Evolutionary conservation across 2,888 invertebrate genomes (phyloP).

Genomic region (Eupithecia subumbrata): DNA sequence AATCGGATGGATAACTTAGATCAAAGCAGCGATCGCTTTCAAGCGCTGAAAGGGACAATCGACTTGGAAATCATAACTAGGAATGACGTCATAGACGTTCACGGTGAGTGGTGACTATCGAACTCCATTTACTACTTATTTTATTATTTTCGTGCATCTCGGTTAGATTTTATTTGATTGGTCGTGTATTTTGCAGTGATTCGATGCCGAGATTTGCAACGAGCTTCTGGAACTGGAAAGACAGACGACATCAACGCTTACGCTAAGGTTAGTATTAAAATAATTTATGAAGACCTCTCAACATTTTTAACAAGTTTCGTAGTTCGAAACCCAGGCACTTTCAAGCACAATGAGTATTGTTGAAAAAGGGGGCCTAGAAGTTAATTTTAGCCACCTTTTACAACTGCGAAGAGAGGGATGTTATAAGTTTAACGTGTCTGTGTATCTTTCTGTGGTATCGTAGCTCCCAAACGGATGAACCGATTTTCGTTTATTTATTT

Average conservation of each 20-base stretch:
- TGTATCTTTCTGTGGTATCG: too few relatives aligned
- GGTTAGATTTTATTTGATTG: slow-evolving; percentile 14
- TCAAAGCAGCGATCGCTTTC: slow-evolving; percentile 67
- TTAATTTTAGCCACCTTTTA: background rate
- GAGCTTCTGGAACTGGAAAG: slow-evolving; percentile 87
- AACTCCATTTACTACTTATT: slow-evolving; percentile 34
- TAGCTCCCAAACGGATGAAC: too few relatives aligned
- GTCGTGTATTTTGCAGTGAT: slow-evolving; percentile 85
- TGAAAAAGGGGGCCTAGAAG: background rate
- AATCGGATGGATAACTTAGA: slow-evolving; percentile 63
- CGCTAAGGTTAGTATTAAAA: slow-evolving; percentile 84
- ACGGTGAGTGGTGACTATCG: slow-evolving; percentile 87
- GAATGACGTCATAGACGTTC: slow-evolving; percentile 86
- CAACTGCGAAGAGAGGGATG: too few relatives aligned
- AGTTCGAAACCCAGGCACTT: too few relatives aligned
- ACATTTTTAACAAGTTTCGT: too few relatives aligned
- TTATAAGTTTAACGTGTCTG: too few relatives aligned
- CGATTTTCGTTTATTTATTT: too few relatives aligned
- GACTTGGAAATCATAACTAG: slow-evolving; percentile 85
- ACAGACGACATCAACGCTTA: slow-evolving; percentile 89
- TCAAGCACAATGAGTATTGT: background rate
- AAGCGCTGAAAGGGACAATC: slow-evolving; percentile 82
- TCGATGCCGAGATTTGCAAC: slow-evolving; percentile 89
- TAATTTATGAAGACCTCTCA: background rate
- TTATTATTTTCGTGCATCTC: slow-evolving; percentile 12